Conservation (phyloP, 2,113 vertebrate genomes). For the Raphicerus campestris region DNA sequence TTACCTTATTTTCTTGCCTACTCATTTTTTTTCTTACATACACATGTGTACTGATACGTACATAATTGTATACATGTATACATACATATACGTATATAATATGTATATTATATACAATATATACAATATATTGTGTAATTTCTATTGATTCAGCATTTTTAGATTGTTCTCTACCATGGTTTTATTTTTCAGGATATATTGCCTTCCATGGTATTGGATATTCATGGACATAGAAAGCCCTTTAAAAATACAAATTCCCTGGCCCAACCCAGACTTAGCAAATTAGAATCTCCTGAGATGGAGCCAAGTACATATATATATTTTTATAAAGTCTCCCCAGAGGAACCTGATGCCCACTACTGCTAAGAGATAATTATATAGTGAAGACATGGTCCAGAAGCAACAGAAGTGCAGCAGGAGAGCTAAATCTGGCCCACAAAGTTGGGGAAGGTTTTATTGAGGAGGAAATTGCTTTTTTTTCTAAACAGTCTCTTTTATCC, state of each 20-base stretch:
- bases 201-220: neutral
- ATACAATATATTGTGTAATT: too few species aligned
- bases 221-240: neutral
- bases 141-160: neutral
- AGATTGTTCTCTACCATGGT: neutral
- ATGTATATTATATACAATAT: too few species aligned
- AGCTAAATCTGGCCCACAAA: neutral
- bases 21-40: neutral
- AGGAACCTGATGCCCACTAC: neutral
- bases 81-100: too few species aligned
- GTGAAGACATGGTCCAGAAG: neutral
- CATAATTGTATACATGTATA: too few species aligned
- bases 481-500: neutral
- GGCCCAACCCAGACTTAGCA: neutral
- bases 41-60: too few species aligned
- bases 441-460: neutral
- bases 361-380: neutral
- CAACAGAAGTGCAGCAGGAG: neutral
- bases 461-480: neutral
- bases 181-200: neutral
- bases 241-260: neutral
- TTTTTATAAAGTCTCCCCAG: neutral
- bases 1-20: neutral
- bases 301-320: neutral
- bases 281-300: neutral